Conservation (phyloP, 2,888 invertebrate genomes). For the Chymomyza fuscimana region DNA sequence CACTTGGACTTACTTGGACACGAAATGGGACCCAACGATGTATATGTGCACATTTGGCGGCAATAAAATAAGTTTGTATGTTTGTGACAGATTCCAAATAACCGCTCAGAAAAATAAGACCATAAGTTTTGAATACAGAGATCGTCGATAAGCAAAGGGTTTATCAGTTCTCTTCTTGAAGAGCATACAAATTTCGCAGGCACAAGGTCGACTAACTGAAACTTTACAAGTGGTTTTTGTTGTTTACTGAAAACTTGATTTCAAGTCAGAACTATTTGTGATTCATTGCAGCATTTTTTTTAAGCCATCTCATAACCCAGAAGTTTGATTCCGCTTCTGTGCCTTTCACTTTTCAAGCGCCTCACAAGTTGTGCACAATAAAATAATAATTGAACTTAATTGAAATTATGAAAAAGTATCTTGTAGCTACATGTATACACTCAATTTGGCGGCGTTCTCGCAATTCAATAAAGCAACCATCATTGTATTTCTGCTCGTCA, state of each 20-base stretch:
- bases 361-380: constrained; percentile 39
- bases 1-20: constrained; percentile 20
- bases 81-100: neutral
- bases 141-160: neutral
- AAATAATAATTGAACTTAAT: constrained; percentile 59
- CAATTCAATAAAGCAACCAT: neutral
- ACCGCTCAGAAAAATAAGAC: too few species aligned
- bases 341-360: constrained; percentile 53
- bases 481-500: constrained; percentile 9
- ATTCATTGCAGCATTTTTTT: neutral
- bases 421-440: constrained; percentile 29
- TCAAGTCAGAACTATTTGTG: neutral
- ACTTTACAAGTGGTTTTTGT: neutral
- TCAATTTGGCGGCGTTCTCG: constrained; percentile 35
- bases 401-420: constrained; percentile 45
- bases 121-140: neutral
- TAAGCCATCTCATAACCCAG: too few species aligned
- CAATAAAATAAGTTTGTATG: neutral
- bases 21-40: neutral
- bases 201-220: neutral
- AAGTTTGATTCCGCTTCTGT: neutral
- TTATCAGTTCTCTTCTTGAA: too few species aligned
- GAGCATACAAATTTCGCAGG: neutral
- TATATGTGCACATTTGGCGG: constrained; percentile 2
- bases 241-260: neutral